Evolutionary conservation across 2,797 vertebrate species (phyloP).

Genomic region (Onychomys leucogaster): DNA sequence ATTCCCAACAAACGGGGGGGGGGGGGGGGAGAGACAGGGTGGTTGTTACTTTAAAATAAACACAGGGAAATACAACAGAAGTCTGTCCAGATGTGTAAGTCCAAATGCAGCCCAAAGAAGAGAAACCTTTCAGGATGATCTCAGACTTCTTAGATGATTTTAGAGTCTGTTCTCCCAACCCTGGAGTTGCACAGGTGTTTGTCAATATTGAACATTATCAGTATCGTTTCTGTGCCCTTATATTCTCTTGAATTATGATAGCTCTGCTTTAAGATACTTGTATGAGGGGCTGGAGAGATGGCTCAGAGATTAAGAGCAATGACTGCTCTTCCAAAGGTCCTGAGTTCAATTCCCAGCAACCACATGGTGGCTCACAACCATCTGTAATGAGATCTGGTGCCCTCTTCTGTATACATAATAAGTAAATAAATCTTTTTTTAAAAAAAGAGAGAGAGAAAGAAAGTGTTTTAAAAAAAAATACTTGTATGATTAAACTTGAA

Average conservation of each 20-base stretch:
- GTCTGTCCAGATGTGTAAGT: conserved; percentile 41
- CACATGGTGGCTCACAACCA: too few species aligned
- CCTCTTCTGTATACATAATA: too few species aligned
- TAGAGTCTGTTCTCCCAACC: conserved; percentile 10
- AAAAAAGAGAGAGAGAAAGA: too few species aligned
- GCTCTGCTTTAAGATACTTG: conserved; percentile 34
- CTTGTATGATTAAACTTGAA: conserved; percentile 41
- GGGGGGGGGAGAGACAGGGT: too few species aligned
- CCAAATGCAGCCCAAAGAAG: background rate
- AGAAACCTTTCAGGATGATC: conserved; percentile 51
- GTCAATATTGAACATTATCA: background rate
- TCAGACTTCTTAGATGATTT: conserved; percentile 25
- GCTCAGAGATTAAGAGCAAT: too few species aligned
- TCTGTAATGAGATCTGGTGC: too few species aligned
- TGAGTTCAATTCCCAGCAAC: too few species aligned
- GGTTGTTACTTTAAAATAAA: background rate
- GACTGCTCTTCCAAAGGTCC: too few species aligned
- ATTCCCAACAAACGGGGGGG: accelerated
- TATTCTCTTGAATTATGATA: conserved; percentile 32
- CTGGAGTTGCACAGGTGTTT: background rate
- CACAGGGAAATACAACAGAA: background rate
- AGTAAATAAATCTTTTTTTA: too few species aligned
- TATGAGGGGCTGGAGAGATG: too few species aligned
- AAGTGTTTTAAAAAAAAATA: too few species aligned
- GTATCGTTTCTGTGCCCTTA: background rate